A percentile compares a stretch with the other conserved stretches of the same genome.
Evolutionary conservation across 2,888 invertebrate species (phyloP).

Genomic region (Argyresthia goedartella): DNA sequence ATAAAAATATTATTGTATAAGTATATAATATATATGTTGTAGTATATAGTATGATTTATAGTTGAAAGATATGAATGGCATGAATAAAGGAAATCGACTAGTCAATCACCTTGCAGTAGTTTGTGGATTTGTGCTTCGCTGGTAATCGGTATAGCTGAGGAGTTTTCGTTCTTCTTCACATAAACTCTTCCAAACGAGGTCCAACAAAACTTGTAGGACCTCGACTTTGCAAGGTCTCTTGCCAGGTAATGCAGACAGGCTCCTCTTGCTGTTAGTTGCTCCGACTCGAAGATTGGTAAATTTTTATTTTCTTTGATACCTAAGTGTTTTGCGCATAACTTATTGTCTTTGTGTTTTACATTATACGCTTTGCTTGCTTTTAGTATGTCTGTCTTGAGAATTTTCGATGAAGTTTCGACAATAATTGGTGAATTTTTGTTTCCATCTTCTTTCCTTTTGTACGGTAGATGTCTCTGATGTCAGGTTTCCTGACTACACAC

Average conservation of each 20-base stretch:
- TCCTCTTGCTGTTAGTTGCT: not conserved
- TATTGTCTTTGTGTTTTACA: slow-evolving; percentile 2
- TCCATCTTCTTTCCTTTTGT: slow-evolving; percentile 1
- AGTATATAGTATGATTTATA: too few species aligned
- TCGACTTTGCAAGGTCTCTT: too few species aligned
- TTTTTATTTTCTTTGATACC: slow-evolving; percentile 1
- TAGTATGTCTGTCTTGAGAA: slow-evolving; percentile 8
- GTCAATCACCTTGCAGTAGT: too few species aligned
- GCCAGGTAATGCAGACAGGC: not conserved
- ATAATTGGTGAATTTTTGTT: slow-evolving; percentile 3
- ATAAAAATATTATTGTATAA: too few species aligned
- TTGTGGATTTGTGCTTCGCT: too few species aligned
- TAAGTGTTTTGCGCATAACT: slow-evolving; percentile 9
- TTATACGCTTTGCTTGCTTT: slow-evolving; percentile 6
- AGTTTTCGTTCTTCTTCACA: too few species aligned
- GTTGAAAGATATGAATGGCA: too few species aligned
- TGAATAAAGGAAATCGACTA: too few species aligned
- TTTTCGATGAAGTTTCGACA: slow-evolving; percentile 5
- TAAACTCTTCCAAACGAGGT: too few species aligned
- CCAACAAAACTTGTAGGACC: too few species aligned
- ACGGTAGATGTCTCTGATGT: slow-evolving; percentile 7
- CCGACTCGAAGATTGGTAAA: not conserved
- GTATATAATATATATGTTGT: too few species aligned
- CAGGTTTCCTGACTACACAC: not conserved
- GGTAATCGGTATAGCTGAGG: too few species aligned